phyloP scores from a whole-genome alignment of 2,888 invertebrate species.

The Xylocampa areola region DNA sequence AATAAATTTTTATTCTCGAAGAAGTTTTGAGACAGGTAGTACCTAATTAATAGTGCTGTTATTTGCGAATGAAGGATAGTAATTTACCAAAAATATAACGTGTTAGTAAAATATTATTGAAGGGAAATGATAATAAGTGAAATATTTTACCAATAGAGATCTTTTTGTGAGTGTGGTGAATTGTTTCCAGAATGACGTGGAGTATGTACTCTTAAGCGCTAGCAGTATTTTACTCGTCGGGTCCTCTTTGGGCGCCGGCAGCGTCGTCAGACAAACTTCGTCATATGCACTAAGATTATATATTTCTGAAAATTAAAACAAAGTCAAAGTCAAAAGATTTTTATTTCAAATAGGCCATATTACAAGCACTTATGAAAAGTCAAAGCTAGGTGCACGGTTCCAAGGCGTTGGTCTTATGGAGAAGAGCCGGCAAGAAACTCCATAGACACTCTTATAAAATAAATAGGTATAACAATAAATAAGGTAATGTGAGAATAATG shows the following conservation, averaged over 20 bases:
- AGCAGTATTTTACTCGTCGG: conserved; percentile 81
- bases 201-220: conserved; percentile 82
- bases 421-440: too few relatives aligned
- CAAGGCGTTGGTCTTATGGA: too few relatives aligned
- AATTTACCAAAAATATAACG: too few relatives aligned
- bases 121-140: conserved; percentile 9
- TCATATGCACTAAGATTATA: conserved; percentile 71
- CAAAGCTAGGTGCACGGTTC: too few relatives aligned
- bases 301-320: conserved; percentile 66
- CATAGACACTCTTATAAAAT: too few relatives aligned
- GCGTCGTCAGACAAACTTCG: conserved; percentile 76
- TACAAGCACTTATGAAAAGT: too few relatives aligned
- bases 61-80: too few relatives aligned
- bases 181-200: conserved; percentile 82
- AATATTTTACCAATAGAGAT: conserved; percentile 77
- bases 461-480: too few relatives aligned
- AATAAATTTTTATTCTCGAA: not conserved
- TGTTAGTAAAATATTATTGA: not conserved
- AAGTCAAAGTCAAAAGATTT: not conserved
- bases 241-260: conserved; percentile 81
- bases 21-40: not conserved
- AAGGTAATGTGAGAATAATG: too few relatives aligned
- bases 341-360: too few relatives aligned
- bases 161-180: conserved; percentile 79
- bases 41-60: too few relatives aligned